Base-by-base conservation (phyloP, 2,888 invertebrate species). In the Agriopis leucophaearia region DNA sequence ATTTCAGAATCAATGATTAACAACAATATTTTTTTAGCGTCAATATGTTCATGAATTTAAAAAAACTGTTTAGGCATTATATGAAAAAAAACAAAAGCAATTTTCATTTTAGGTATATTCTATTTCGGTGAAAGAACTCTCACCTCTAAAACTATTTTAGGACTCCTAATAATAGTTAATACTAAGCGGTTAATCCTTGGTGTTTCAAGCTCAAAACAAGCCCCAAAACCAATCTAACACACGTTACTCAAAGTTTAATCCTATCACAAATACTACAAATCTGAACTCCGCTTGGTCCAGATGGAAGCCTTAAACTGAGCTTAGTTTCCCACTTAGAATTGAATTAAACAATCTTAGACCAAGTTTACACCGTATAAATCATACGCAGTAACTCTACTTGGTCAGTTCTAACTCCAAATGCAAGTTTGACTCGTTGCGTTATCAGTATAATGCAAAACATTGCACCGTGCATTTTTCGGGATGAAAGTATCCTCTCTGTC, bases 261-360 rank as follows among this genome's bases (percentile, higher is more conserved):
- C 59, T 4, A 55, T 50, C 54, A 36, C 64, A 51, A 69, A 51
- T 69, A 51, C 64, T 56, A 63, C 63, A 60, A 63, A 68, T 63
- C 51, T 69, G 51, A 69, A 56, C 64, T 60, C 27, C 6, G 45
- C 60, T 64, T 38, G 51, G 71, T 71, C 67, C 80, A 72, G 78
- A 78, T 79, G 77, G 74, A 80, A 77, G 78, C 79, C 80, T 81
- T 81, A 82, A 84, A 76, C 76, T 76, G 42, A 77, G 78, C 82
- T 84, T 84, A 86, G 65, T 79, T 69, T 59, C 78, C 74, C 79
- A 81, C 82, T 86, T 82, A 81, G 81, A 86, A 83, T 83, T 83
- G 83, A 84, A 87, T 87, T 86, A 87, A 83, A 80, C 84, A 77
- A 78, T 76, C 77, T 79, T 76, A 76, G 76, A 71, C 78, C 70